Evolutionary conservation across 2,113 vertebrate species (phyloP).

Genomic region (Cranoglanis bouderius): DNA sequence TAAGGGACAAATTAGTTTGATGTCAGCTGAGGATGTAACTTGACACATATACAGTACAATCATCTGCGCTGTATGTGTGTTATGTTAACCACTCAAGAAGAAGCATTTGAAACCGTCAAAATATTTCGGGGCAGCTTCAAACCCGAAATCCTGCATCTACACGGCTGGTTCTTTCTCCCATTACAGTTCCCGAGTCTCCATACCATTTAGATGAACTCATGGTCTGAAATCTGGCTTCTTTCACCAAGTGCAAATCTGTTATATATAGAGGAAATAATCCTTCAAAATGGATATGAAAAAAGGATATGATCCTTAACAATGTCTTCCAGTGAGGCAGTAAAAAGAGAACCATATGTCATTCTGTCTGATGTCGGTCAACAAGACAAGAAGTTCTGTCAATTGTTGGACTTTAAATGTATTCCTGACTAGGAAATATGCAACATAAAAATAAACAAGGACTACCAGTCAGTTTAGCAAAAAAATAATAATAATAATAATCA

Average conservation of each 20-base stretch:
- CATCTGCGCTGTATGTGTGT: neutral
- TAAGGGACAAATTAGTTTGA: neutral
- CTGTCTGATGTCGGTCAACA: neutral
- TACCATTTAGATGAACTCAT: neutral
- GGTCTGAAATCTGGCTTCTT: neutral
- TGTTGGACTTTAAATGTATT: neutral
- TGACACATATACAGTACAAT: neutral
- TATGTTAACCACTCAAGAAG: neutral
- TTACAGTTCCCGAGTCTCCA: neutral
- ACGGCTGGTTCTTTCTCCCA: neutral
- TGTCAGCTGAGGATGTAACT: neutral
- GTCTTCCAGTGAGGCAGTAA: neutral
- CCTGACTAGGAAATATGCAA: neutral
- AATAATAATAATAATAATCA: neutral
- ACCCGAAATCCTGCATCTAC: neutral
- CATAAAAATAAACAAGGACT: neutral
- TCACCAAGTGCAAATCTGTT: neutral
- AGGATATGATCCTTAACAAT: neutral
- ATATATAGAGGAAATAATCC: neutral
- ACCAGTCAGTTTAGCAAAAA: neutral
- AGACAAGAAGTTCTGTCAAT: neutral
- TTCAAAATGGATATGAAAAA: slow-evolving; percentile 2
- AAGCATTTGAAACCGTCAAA: neutral
- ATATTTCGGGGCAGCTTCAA: neutral
- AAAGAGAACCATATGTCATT: neutral